Base-by-base conservation (phyloP, 2,888 invertebrate species). In the Phasia obesa region DNA sequence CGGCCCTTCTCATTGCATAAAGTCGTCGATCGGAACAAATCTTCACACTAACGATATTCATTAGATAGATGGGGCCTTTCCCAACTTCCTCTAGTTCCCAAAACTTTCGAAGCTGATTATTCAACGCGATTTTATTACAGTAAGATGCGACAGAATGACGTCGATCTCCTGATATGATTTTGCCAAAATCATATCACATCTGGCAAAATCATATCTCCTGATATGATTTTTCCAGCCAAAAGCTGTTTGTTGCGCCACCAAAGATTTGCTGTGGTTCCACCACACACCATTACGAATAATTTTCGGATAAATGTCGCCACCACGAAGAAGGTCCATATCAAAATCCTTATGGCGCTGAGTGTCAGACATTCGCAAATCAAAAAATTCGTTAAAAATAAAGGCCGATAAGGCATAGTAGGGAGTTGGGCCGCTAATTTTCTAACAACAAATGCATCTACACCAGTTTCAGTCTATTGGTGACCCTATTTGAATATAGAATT, bases 71-170 rank as follows among this genome's bases (percentile, higher is more conserved):
- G 23, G 1, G 51, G 15, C 2, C 13, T 51, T 5, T n/a, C 15
- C 23, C 23, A 15, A 51, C 51, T 51, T 51, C 51, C 23, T 51
- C 51, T 4, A 51, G 23, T 51, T 31, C 23, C 23, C 23, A 51
- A 25, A 23, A 51, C 4, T 23, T 51, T 23, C 23, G 3, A 51
- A 23, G 51, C 4, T 51, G 51, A 3, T 13, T 11, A 51, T 51
- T 23, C 2, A 51, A 13, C 9, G 23, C 2, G 4, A 51, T 9
- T 23, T 51, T 21, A 4, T 51, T 51, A 23, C 4, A 23, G 4
- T 21, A 51, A 13, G 49, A 51, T 23, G 21, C 19, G 3, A 51
- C 21, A 2, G 11, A 23, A 3, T n/a, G n/a, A n/a, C n/a, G n/a
- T n/a, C 21, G 21, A 11, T 23, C 23, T 4, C 15, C 5, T 31